Evolutionary conservation across 2,797 vertebrate genomes (phyloP).

Genomic region (Lutjanus argentimaculatus): DNA sequence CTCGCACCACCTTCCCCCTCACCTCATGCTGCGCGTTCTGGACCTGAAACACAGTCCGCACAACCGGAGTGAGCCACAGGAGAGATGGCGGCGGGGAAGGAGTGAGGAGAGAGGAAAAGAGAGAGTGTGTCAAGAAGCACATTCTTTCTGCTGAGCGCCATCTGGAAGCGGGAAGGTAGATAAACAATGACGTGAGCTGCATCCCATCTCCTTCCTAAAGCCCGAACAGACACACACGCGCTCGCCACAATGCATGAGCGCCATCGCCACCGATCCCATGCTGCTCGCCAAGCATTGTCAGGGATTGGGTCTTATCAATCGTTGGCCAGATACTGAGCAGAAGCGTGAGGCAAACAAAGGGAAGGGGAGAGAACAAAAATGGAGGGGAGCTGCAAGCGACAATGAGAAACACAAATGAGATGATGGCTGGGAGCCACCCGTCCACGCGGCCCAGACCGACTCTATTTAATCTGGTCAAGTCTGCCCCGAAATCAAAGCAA

Average conservation of each 20-base stretch:
- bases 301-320: constrained; percentile 88
- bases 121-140: constrained; percentile 77
- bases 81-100: constrained; percentile 58
- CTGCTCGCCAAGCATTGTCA: constrained; percentile 80
- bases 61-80: constrained; percentile 71
- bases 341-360: constrained; percentile 80
- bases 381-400: constrained; percentile 72
- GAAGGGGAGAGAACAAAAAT: constrained; percentile 70
- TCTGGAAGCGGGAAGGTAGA: constrained; percentile 88
- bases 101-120: constrained; percentile 52
- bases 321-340: constrained; percentile 85
- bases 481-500: constrained; percentile 73
- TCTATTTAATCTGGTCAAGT: constrained; percentile 81
- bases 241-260: constrained; percentile 64
- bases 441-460: constrained; percentile 54
- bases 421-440: constrained; percentile 74
- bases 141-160: constrained; percentile 86
- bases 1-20: constrained; percentile 49
- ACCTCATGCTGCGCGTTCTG: constrained; percentile 71
- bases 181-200: constrained; percentile 84
- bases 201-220: constrained; percentile 70
- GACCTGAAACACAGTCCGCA: constrained; percentile 73
- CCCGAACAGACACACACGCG: constrained; percentile 63
- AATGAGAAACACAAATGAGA: constrained; percentile 81
- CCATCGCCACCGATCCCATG: constrained; percentile 66